Percentiles rank a stretch among this genome's conserved stretches.
Evolutionary conservation across 2,797 vertebrate genomes (phyloP).

Genomic region (Netta rufina): DNA sequence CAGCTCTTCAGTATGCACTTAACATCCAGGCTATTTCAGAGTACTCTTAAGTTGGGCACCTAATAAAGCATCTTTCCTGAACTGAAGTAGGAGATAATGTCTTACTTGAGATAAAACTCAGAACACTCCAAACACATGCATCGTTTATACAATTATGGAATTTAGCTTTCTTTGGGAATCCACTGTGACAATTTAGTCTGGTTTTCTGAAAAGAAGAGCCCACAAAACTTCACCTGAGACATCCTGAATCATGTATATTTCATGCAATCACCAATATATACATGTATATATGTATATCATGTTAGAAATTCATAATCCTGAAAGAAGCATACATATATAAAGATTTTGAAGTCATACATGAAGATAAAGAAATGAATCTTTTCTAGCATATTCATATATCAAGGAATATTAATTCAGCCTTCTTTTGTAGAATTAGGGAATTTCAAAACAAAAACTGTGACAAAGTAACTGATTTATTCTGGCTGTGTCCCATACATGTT

Average conservation of each 20-base stretch:
- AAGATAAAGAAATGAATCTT: not conserved
- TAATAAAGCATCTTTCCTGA: not conserved
- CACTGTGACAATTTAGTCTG: not conserved
- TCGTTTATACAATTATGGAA: not conserved
- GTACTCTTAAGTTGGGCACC: not conserved
- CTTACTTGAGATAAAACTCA: not conserved
- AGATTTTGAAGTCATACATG: not conserved
- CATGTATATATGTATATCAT: too few species aligned
- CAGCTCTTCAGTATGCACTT: not conserved
- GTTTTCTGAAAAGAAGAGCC: not conserved
- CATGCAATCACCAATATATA: not conserved
- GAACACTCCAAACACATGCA: not conserved
- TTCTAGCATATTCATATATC: not conserved
- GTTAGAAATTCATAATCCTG: not conserved
- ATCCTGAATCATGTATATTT: not conserved
- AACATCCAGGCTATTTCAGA: constrained; percentile 12
- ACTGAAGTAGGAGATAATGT: not conserved
- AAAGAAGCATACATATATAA: not conserved
- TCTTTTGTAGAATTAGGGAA: not conserved
- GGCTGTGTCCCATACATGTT: not conserved
- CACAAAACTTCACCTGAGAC: not conserved
- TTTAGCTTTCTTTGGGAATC: not conserved
- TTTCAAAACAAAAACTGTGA: not conserved
- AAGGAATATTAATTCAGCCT: not conserved
- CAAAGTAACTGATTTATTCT: not conserved